Evolutionary conservation across 1,140 invertebrate genomes (phyloP), one percentile per base, ranked within the genome.

Genomic region (Glossosoma conforme): DNA sequence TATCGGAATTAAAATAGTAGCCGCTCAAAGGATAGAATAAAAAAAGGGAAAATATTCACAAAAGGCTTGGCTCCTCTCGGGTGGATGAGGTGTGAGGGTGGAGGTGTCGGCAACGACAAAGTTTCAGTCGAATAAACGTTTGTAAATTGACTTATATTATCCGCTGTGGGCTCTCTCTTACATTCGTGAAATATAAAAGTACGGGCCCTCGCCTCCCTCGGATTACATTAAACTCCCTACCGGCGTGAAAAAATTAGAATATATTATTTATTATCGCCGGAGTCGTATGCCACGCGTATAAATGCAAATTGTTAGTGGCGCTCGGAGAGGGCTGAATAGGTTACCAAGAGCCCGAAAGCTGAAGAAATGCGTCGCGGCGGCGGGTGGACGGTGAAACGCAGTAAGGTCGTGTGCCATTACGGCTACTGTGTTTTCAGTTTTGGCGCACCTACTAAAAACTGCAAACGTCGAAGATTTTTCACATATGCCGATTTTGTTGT

Each of bases 191-290:
- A 53, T 52, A 58, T 58, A 58, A 58, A 58, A 58, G n/a, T 58
- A 53, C 45, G 40, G 50, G 45, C 38, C 32, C 36, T 35, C 21
- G 13, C 21, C 36, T 33, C 44, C 38, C 35, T 37, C 42, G 52
- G 51, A 54, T 54, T 58, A 54, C 56, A 58, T 58, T 58, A 51
- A 58, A 58, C 51, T 58, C 47, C 56, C 56, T 58, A 54, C 54
- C 56, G 47, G 56, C 56, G 56, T 58, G 56, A 58, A 58, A 58
- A 54, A 58, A 58, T 58, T 58, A 58, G 56, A 58, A 58, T 58
- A 58, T 58, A 58, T 58, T 58, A 58, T 58, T 58, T 58, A 58
- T 58, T 58, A 58, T 58, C 46, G 51, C 51, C 50, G 36, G 56
- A 52, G 49, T 48, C 49, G 48, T 57, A 46, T 44, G 55, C 38